phyloP scores from a whole-genome alignment of 23 tunicate genomes.

The Trididemnum miniatum region DNA sequence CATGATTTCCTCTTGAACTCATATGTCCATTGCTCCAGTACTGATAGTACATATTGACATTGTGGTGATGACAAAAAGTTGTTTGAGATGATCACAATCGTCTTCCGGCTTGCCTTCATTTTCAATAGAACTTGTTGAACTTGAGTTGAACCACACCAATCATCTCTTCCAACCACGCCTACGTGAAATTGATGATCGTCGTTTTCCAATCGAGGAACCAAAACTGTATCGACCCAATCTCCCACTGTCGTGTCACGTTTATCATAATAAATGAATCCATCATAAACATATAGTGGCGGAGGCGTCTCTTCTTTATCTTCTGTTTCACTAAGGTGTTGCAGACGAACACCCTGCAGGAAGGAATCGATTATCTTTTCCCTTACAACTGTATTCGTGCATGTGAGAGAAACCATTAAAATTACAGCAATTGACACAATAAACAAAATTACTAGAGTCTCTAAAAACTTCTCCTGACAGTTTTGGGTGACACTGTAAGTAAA shows the following conservation, averaged over 20 bases:
- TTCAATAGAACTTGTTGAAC: constrained; percentile 31
- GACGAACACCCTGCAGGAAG: neutral
- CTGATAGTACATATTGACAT: constrained; percentile 30
- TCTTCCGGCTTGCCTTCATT: constrained; percentile 39
- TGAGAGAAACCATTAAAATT: neutral
- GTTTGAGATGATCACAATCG: constrained; percentile 1
- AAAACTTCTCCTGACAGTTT: constrained; percentile 3
- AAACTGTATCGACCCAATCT: constrained; percentile 26
- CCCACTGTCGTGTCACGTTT: neutral
- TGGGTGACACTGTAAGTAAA: constrained; percentile 11
- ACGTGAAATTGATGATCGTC: neutral
- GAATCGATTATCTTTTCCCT: neutral
- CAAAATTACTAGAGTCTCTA: neutral
- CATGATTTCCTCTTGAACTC: neutral
- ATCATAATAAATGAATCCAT: constrained; percentile 37
- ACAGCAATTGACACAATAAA: neutral
- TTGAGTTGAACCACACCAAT: constrained; percentile 30
- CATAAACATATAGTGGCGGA: neutral
- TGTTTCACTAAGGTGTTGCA: neutral
- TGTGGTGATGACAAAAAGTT: neutral
- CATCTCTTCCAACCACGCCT: constrained; percentile 23
- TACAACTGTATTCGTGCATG: neutral
- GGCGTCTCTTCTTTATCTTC: neutral
- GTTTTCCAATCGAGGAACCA: constrained; percentile 26
- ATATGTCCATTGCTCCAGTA: constrained; percentile 29